Base-by-base conservation (phyloP, 2,113 vertebrate species). In the Circaetus cinerascens region DNA sequence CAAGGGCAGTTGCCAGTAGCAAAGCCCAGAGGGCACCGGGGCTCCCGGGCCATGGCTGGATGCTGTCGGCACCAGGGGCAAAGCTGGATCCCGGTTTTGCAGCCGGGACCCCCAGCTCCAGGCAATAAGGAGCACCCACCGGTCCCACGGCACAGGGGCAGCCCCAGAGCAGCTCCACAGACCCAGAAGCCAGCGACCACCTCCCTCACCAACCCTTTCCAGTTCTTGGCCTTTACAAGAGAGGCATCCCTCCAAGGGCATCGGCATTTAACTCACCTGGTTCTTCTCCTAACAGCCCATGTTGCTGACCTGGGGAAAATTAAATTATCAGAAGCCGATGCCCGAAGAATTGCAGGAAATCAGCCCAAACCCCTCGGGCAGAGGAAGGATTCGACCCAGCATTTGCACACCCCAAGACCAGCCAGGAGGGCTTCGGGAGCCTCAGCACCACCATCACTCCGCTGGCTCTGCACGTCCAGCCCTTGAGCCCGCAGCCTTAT, bases 241-340 rank as follows among this genome's bases (percentile, higher is more conserved):
- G 8, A 62, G 10, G 7, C 0, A 0, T 21, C 26, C 4, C 38
- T 45, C 26, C 26, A 18, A 64, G 9, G 10, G 40, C 40, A 43
- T 3, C 2, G 0, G 10, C 21, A 2, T 27, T 60, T 34, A 19
- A 36, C 36, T 46, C 51, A 13, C 2, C 17, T 10, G 3, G 5
- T 21, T 73, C 15, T 67, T 34, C 40, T 66, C 9, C 41, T 22
- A 1, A 18, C 2, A 2, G 8, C 11, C 25, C 17, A 34, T 0
- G 1, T 1, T 36, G 55, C 69, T 53, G 51, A 38, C 46, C 25
- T 3, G 3, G 29, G 51, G 16, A 50, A 55, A 79, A 32, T 0
- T 13, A 6, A 3, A 2, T 73, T 9, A 0, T 15, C 17, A 38
- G 45, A 30, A 43, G 23, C 12, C 1, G 3, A 21, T 3, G 13